Evolutionary conservation across 2,888 invertebrate genomes (phyloP), one percentile per base, ranked within the genome.

Genomic region (Pharmacophagus antenor): DNA sequence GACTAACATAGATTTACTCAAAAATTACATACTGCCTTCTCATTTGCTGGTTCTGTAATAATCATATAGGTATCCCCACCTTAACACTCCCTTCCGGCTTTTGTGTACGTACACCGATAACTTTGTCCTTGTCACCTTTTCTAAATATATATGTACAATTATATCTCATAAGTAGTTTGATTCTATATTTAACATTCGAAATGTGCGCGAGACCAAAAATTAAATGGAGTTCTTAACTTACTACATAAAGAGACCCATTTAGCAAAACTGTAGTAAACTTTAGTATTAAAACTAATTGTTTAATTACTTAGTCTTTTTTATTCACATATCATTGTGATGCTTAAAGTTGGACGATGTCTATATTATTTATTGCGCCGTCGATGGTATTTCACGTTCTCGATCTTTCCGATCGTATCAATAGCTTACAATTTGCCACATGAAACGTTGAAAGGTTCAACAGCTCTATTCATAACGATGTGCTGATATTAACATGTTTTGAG

Each of bases 321-420:
- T 3, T 37, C 37, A n/a, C 41, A 60, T 31, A 37, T n/a, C 37
- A 37, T 8, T 42, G 22, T 44, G 23, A 44, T n/a, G n/a, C 31
- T 65, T 64, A 56, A 62, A 64, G 54, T 69, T 65, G 67, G 70
- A 66, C 68, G 68, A 65, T 65, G 65, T 65, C 63, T 62, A 62
- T 72, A 69, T 67, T 75, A 69, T 59, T 62, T 59, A 67, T 79
- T 41, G 51, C 51, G 17, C 37, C 23, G 54, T 17, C 56, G 4
- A 51, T 56, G 80, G 64, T 80, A 84, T 84, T 80, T 84, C 82
- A 83, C 80, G 80, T 77, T 84, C 79, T 67, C 76, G 77, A 74
- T 81, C 72, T 80, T 81, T 80, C 71, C 74, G 70, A 64, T 62
- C 60, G 50, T 56, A 57, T 52, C 41, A 37, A 0, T 41, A 66